phyloP scores from a whole-genome alignment of 1,140 invertebrate genomes.

The Lepidurus packardi region DNA sequence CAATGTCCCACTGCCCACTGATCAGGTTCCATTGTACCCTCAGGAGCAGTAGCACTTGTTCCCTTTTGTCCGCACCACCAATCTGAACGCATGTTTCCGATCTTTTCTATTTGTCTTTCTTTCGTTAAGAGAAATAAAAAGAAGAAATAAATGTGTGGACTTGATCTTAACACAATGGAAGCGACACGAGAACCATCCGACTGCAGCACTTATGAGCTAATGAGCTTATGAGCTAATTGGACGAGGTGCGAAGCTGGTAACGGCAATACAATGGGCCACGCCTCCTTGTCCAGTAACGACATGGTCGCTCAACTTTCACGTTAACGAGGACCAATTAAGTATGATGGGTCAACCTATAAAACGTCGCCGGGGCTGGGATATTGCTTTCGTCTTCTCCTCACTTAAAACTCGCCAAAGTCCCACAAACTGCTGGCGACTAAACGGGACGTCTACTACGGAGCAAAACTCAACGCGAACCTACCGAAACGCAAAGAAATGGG shows the following conservation, averaged over 20 bases:
- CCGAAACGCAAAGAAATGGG: background rate
- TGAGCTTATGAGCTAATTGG: background rate
- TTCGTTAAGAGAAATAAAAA: background rate
- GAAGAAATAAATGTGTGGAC: no score
- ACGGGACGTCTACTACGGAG: background rate
- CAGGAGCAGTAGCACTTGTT: background rate
- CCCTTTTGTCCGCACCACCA: background rate
- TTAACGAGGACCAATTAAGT: background rate
- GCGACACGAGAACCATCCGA: background rate
- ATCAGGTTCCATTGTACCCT: background rate
- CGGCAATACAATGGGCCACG: background rate
- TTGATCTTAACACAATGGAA: background rate
- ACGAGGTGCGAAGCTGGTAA: background rate
- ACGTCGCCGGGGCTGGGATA: background rate
- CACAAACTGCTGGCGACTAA: background rate
- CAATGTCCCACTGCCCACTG: conserved; percentile 10
- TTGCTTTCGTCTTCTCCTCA: no score
- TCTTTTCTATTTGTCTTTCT: background rate
- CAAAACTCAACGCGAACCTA: background rate
- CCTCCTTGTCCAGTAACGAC: background rate
- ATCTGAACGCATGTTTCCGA: background rate
- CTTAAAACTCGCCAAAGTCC: background rate
- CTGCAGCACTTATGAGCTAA: conserved; percentile 1
- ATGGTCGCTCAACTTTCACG: background rate
- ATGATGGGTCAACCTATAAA: background rate